Conservation (phyloP, 2,888 invertebrate species). For the Cephus nigrinus region DNA sequence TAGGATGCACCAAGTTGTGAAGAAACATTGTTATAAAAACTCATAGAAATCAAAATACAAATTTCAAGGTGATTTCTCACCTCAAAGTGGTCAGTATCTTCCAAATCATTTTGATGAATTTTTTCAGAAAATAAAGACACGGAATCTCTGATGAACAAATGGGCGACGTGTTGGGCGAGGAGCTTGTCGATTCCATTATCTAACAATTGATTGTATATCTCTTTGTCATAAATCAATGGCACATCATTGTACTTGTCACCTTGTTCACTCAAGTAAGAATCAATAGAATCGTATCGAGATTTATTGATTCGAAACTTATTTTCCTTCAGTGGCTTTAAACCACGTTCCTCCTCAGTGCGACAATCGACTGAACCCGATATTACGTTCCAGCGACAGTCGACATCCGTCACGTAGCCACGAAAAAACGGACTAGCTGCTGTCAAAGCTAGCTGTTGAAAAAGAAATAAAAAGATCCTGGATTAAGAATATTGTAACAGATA, state of each 20-base stretch:
- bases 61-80: conserved; percentile 65
- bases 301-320: conserved; percentile 89
- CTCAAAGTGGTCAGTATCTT: conserved; percentile 99
- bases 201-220: conserved; percentile 83
- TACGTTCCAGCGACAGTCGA: conserved; percentile 98
- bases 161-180: conserved; percentile 95
- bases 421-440: conserved; percentile 97
- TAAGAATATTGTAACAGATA: too few species aligned
- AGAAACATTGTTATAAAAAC: too few species aligned
- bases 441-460: conserved; percentile 80
- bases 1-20: too few species aligned
- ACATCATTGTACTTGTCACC: conserved; percentile 96
- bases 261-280: conserved; percentile 92
- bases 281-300: conserved; percentile 97
- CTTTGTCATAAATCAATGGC: conserved; percentile 85
- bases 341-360: conserved; percentile 91
- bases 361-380: conserved; percentile 97
- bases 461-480: not conserved
- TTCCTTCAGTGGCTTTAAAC: conserved; percentile 76
- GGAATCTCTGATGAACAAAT: conserved; percentile 97
- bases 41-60: conserved; percentile 22
- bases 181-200: conserved; percentile 93
- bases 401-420: conserved; percentile 93
- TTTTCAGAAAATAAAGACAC: conserved; percentile 96
- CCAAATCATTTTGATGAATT: conserved; percentile 90